phyloP scores from a whole-genome alignment of 2,797 vertebrate species.

The Artibeus jamaicensis region DNA sequence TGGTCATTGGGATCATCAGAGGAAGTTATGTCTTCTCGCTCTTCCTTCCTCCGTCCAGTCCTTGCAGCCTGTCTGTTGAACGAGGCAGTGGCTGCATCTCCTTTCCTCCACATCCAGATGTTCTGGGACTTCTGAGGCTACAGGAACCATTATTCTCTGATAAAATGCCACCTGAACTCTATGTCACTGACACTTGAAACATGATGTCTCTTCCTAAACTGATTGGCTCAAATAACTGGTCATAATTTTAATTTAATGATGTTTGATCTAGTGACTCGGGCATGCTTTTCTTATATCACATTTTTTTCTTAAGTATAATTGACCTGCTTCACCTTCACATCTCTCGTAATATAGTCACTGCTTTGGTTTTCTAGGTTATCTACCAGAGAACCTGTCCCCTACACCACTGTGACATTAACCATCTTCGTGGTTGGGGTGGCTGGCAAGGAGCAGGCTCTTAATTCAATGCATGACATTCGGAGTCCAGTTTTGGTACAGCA shows the following conservation, averaged over 20 bases:
- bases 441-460: conserved; percentile 29
- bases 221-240: not conserved
- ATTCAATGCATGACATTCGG: not conserved
- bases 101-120: not conserved
- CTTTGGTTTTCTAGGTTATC: not conserved
- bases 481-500: not conserved
- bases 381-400: not conserved
- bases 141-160: not conserved
- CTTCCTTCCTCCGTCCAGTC: not conserved
- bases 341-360: not conserved
- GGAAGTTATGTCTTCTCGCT: not conserved
- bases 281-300: not conserved
- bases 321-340: not conserved
- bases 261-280: not conserved
- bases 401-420: conserved; percentile 2
- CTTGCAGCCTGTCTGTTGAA: not conserved
- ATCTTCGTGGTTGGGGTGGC: not conserved
- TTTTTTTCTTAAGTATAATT: not conserved
- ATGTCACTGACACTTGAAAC: not conserved
- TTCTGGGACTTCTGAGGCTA: not conserved
- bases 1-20: not conserved
- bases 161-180: not conserved
- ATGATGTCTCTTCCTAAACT: not conserved
- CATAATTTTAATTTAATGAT: not conserved
- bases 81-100: not conserved